These are phyloP conservation scores for Lasioglossum morio DNA, from an alignment of 2,888 invertebrate species.

Conservation along the genomic window DNA sequence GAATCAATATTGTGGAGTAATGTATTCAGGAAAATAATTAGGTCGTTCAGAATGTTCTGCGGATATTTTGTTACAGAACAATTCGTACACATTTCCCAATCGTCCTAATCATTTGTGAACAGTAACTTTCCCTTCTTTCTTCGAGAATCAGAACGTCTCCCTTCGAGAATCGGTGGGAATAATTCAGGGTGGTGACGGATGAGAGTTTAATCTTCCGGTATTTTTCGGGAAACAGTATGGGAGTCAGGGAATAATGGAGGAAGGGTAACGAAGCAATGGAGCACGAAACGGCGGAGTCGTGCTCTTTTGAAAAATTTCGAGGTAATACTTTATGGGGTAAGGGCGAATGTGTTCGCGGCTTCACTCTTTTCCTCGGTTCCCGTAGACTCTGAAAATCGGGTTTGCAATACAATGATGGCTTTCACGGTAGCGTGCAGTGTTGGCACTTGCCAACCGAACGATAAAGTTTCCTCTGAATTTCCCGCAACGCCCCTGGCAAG, in stretches of 20 bases:
- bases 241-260: not conserved
- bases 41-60: too few relatives aligned
- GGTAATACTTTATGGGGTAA: slow-evolving; percentile 44
- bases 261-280: slow-evolving; percentile 28
- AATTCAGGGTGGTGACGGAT: not conserved
- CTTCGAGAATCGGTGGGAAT: not conserved
- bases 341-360: slow-evolving; percentile 20
- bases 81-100: too few relatives aligned
- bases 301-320: slow-evolving; percentile 41
- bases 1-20: too few relatives aligned
- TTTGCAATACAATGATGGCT: slow-evolving; percentile 57
- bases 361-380: slow-evolving; percentile 37
- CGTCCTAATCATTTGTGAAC: too few relatives aligned
- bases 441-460: slow-evolving; percentile 60
- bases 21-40: too few relatives aligned
- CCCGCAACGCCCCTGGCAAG: slow-evolving; percentile 52
- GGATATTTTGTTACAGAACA: too few relatives aligned
- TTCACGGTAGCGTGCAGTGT: slow-evolving; percentile 54
- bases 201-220: not conserved
- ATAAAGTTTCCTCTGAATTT: slow-evolving; percentile 64
- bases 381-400: slow-evolving; percentile 54
- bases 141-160: not conserved
- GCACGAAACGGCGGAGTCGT: slow-evolving; percentile 24
- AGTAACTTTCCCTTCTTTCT: too few relatives aligned
- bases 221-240: not conserved